Conservation (phyloP, 2,113 vertebrate genomes). For the Chaenocephalus aceratus region DNA sequence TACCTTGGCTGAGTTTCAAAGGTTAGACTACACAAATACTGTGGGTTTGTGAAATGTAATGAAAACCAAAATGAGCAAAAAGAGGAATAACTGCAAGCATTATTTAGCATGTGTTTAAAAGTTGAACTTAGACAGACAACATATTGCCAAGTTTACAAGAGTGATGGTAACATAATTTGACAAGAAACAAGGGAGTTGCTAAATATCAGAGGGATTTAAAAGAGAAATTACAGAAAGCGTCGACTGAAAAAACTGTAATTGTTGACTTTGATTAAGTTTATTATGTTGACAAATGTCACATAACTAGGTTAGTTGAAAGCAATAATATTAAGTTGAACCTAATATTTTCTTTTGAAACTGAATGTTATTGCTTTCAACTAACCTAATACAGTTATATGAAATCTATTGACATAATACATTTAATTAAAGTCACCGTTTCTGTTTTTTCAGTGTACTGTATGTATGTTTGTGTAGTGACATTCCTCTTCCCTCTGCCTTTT, state of each 20-base stretch:
- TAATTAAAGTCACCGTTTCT: too few relatives aligned
- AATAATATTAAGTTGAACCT: too few relatives aligned
- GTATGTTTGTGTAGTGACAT: not conserved
- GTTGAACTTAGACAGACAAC: not conserved
- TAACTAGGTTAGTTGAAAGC: not conserved
- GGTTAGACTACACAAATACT: slow-evolving; percentile 35
- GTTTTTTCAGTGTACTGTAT: too few relatives aligned
- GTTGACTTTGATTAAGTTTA: too few relatives aligned
- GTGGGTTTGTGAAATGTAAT: slow-evolving; percentile 9
- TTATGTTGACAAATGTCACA: too few relatives aligned
- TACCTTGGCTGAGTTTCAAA: slow-evolving; percentile 53
- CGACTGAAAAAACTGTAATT: too few relatives aligned
- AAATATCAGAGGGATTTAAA: not conserved
- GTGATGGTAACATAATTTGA: not conserved
- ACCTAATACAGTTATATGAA: too few relatives aligned
- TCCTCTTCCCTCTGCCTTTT: not conserved
- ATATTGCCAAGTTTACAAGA: not conserved
- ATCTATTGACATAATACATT: too few relatives aligned
- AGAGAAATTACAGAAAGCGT: not conserved
- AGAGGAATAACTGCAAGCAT: not conserved
- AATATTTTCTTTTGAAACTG: too few relatives aligned
- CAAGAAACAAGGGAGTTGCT: not conserved
- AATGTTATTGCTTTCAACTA: too few relatives aligned
- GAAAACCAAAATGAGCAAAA: not conserved
- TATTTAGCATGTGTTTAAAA: not conserved